Conservation (phyloP, 2,797 vertebrate species). For the Arremon aurantiirostris region DNA sequence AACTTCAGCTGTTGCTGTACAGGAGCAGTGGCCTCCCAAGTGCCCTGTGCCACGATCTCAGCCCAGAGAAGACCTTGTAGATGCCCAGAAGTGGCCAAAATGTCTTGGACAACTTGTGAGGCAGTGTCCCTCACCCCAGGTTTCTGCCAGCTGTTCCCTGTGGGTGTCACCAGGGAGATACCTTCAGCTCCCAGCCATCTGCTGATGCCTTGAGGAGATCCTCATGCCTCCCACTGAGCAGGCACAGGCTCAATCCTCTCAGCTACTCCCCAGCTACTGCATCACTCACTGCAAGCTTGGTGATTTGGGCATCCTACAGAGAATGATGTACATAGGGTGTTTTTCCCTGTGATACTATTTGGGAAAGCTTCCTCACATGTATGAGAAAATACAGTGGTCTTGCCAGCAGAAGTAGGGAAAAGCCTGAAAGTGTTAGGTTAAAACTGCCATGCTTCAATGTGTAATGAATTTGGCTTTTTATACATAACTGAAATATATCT, state of each 20-base stretch:
- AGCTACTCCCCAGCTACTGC: background rate
- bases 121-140: background rate
- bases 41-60: background rate
- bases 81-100: background rate
- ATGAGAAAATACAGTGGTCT: background rate
- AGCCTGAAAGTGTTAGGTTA: background rate
- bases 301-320: background rate
- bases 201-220: background rate
- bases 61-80: background rate
- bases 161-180: background rate
- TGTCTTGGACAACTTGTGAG: background rate
- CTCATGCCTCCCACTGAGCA: background rate
- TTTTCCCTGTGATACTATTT: background rate
- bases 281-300: background rate
- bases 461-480: background rate
- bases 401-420: background rate
- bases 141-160: slow-evolving; percentile 6
- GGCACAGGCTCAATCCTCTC: background rate
- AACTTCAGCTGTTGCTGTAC: background rate
- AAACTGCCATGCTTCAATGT: background rate
- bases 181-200: background rate
- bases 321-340: background rate
- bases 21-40: background rate
- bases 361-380: background rate
- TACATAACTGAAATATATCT: background rate